Base-by-base conservation (phyloP, 2,888 invertebrate genomes). In the Coelinius sp. region DNA sequence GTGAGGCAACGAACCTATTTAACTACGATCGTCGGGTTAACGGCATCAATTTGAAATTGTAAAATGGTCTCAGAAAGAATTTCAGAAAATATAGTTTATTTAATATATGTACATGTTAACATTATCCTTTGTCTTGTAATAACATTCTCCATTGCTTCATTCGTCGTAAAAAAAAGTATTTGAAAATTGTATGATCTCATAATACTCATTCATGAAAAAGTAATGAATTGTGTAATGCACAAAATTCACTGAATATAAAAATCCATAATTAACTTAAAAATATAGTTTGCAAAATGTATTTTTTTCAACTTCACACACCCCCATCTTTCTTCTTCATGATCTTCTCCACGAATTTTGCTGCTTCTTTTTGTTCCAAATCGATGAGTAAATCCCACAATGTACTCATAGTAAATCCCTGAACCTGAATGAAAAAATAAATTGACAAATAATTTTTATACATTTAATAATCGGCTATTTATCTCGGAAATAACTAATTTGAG, bases 301-400 rank as follows among this genome's bases (percentile, higher is more conserved):
- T 17, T 17, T 0, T 49, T 20, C 7, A 17, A 31, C 6, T n/a
- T 14, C 44, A 17, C 17, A 8, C 20, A 5, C 46, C 20, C 3
- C 17, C 17, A 59, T 7, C 74, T 79, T 70, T 75, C 75, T 41
- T 71, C 35, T 62, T 46, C 14, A 81, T 83, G 86, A 87, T 86
- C 22, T 80, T 77, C 68, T 88, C 86, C 25, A 88, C 82, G 4
- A 83, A 74, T 69, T 81, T 73, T 2, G 86, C 88, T n/a, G 88
- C 89, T 73, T 82, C 77, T 2, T 74, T 70, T 77, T 89, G 88
- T 35, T 85, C 88, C 22, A 89, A 78, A 66, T 85, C 83, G 38
- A 84, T 85, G 53, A 89, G 78, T 53, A 87, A 83, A 25, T 83
- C 81, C 52, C 87, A 74, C 52, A 89, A 70, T 44, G 81, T 78